phyloP scores from a whole-genome alignment of 2,888 invertebrate genomes.

The Diploptera punctata region DNA sequence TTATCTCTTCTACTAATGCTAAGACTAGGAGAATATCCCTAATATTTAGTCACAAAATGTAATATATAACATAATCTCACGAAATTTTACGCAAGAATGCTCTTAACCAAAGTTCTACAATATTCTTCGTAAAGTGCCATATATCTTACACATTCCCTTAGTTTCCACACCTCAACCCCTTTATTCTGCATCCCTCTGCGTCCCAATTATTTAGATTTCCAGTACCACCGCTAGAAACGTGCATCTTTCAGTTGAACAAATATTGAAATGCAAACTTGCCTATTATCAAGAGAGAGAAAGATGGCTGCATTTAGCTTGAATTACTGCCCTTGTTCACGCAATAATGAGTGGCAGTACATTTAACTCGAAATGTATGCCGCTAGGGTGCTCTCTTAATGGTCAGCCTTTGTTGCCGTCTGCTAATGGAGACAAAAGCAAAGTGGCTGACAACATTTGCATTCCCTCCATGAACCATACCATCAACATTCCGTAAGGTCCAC shows the following conservation, averaged over 20 bases:
- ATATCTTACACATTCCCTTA: too few species aligned
- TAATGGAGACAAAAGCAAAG: slow-evolving; percentile 8
- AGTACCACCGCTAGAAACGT: background rate
- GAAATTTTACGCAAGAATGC: too few species aligned
- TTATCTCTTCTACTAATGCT: too few species aligned
- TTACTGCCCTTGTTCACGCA: background rate
- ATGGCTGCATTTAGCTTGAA: background rate
- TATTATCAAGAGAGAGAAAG: background rate
- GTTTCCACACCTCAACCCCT: too few species aligned
- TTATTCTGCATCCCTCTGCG: too few species aligned
- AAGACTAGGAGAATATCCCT: too few species aligned
- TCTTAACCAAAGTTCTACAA: too few species aligned
- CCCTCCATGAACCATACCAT: background rate
- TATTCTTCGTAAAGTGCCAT: too few species aligned
- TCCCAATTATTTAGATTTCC: background rate
- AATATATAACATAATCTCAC: too few species aligned
- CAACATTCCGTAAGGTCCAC: background rate
- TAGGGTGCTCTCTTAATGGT: slow-evolving; percentile 15
- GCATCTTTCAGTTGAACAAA: slow-evolving; percentile 2
- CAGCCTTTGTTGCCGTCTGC: background rate
- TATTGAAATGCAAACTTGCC: slow-evolving; percentile 6
- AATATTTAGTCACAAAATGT: too few species aligned
- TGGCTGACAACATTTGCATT: slow-evolving; percentile 4
- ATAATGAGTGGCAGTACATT: slow-evolving; percentile 8
- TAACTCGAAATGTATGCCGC: slow-evolving; percentile 10